Percentiles rank a stretch among this genome's conserved stretches.
phyloP scores from a whole-genome alignment of 1,140 invertebrate species.

The Triops longicaudatus region DNA sequence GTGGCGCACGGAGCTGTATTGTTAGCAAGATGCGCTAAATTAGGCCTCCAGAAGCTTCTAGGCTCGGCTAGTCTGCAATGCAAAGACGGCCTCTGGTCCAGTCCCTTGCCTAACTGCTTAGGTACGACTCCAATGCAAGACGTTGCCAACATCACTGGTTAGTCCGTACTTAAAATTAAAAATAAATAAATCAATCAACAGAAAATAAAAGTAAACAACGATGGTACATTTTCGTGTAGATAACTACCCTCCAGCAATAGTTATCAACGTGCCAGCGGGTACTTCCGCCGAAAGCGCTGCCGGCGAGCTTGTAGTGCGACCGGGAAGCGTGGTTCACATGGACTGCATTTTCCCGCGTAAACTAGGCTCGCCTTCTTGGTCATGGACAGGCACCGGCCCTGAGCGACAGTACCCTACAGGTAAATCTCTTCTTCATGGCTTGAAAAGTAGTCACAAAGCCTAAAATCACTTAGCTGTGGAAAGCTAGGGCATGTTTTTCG shows the following conservation, averaged over 20 bases:
- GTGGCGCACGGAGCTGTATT: conserved; percentile 48
- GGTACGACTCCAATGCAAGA: conserved; percentile 55
- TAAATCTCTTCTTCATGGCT: too few species aligned
- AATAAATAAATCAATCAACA: too few species aligned
- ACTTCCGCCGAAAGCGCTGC: conserved; percentile 67
- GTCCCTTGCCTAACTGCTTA: conserved; percentile 63
- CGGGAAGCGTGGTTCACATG: conserved; percentile 69
- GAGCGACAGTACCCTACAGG: conserved; percentile 64
- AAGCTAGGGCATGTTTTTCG: too few species aligned
- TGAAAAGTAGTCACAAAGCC: too few species aligned
- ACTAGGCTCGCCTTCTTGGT: conserved; percentile 73
- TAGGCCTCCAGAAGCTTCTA: conserved; percentile 71
- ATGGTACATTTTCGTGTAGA: too few species aligned
- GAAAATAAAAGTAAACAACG: too few species aligned
- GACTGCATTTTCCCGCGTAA: conserved; percentile 69
- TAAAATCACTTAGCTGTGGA: too few species aligned
- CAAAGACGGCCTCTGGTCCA: conserved; percentile 67
- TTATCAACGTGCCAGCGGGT: conserved; percentile 65
- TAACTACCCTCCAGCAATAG: conserved; percentile 71
- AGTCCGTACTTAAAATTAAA: conserved; percentile 19
- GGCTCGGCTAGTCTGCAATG: conserved; percentile 58
- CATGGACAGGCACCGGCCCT: conserved; percentile 61
- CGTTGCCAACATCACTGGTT: conserved; percentile 72
- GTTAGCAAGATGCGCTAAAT: conserved; percentile 60
- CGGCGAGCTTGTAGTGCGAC: conserved; percentile 67